phyloP scores from a whole-genome alignment of 2,888 invertebrate species.

The Sipha maydis region DNA sequence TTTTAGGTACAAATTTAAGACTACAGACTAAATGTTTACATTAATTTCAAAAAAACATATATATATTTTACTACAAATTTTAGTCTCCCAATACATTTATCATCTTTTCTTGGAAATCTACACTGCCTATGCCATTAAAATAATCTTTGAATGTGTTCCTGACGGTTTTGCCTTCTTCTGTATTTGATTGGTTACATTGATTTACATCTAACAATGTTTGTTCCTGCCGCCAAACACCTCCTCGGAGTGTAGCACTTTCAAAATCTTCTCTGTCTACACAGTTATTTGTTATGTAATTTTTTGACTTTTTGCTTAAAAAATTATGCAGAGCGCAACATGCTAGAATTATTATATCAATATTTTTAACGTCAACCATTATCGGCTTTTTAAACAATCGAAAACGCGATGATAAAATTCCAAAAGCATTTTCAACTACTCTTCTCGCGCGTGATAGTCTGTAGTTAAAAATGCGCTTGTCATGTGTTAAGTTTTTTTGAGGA shows the following conservation, averaged over 20 bases:
- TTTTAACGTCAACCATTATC: too few relatives aligned
- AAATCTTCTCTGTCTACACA: slow-evolving; percentile 1
- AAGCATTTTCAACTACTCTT: too few relatives aligned
- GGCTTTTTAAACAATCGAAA: too few relatives aligned
- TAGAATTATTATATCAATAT: slow-evolving; percentile 14
- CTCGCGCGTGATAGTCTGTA: too few relatives aligned
- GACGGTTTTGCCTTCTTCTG: slow-evolving; percentile 27
- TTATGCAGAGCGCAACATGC: slow-evolving; percentile 30
- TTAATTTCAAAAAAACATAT: too few relatives aligned
- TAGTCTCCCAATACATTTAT: slow-evolving; percentile 9
- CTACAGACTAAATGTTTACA: too few relatives aligned
- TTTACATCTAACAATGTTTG: slow-evolving; percentile 1
- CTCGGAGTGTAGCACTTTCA: slow-evolving; percentile 6
- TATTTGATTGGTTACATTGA: not conserved
- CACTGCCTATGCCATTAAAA: slow-evolving; percentile 11
- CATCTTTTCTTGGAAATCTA: slow-evolving; percentile 16
- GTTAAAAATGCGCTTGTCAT: too few relatives aligned
- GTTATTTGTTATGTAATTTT: slow-evolving; percentile 15
- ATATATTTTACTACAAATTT: not conserved
- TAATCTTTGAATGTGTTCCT: slow-evolving; percentile 18
- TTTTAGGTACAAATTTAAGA: too few relatives aligned
- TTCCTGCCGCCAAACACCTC: not conserved
- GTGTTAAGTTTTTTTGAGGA: too few relatives aligned
- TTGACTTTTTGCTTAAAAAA: slow-evolving; percentile 23
- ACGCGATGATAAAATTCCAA: too few relatives aligned